phyloP scores from a whole-genome alignment of 2,113 vertebrate species.

The Nannobrachium achirus region DNA sequence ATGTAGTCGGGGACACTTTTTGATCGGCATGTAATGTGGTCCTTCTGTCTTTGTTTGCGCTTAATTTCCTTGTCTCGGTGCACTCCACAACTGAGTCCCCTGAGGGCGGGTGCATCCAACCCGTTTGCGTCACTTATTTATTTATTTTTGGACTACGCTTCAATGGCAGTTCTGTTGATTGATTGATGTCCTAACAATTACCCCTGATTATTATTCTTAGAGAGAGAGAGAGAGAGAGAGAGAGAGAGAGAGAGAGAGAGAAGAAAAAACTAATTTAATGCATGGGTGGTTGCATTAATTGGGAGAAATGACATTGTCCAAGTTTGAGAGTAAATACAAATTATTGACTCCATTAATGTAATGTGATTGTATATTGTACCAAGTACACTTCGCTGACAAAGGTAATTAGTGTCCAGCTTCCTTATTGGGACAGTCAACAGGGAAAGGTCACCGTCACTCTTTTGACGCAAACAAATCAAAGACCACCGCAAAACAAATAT shows the following conservation, averaged over 20 bases:
- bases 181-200: constrained; percentile 82
- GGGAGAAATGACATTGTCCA: constrained; percentile 83
- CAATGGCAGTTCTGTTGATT: constrained; percentile 73
- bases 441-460: constrained; percentile 74
- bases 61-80: constrained; percentile 38
- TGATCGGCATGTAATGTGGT: constrained; percentile 15
- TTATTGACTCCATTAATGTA: constrained; percentile 82
- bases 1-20: neutral
- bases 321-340: constrained; percentile 83
- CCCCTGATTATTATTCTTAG: constrained; percentile 77
- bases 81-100: constrained; percentile 45
- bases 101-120: constrained; percentile 40
- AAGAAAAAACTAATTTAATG: constrained; percentile 82
- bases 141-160: constrained; percentile 69
- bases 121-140: constrained; percentile 66
- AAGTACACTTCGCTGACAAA: constrained; percentile 80
- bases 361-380: constrained; percentile 81
- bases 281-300: constrained; percentile 81
- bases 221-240: constrained; percentile 2
- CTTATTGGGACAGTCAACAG: constrained; percentile 62
- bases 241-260: neutral
- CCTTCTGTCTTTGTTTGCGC: neutral
- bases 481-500: constrained; percentile 74
- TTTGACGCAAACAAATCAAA: constrained; percentile 75
- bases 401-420: constrained; percentile 74